A percentile compares a stretch with the other conserved stretches of the same genome.
Evolutionary conservation across 2,113 vertebrate species (phyloP).

Genomic region (Nesospiza acunhae): DNA sequence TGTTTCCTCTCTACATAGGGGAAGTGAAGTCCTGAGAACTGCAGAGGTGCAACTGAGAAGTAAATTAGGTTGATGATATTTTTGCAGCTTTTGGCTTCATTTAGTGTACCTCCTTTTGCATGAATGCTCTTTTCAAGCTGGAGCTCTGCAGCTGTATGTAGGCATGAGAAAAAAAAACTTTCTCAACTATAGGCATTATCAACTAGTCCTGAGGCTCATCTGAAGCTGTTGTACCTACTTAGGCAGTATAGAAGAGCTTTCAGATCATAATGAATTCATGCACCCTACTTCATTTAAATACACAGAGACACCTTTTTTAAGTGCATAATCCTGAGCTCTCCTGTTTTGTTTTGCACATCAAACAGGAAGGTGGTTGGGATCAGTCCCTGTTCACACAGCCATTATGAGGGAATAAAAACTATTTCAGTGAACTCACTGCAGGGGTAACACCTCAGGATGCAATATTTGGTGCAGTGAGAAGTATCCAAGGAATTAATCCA

Average conservation of each 20-base stretch:
- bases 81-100: constrained; percentile 6
- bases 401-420: neutral
- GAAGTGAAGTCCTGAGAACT: neutral
- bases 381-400: neutral
- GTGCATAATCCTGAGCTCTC: neutral
- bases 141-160: neutral
- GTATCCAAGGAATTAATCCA: neutral
- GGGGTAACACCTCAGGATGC: neutral
- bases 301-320: rapidly evolving
- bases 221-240: neutral
- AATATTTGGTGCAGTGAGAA: neutral
- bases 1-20: neutral
- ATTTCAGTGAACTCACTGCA: neutral
- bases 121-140: neutral
- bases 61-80: constrained; percentile 1
- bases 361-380: neutral
- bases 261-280: neutral
- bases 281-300: constrained; percentile 12
- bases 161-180: neutral
- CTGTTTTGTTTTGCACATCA: neutral
- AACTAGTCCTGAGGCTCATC: neutral
- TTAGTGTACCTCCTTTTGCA: neutral
- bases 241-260: neutral
- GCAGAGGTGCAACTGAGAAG: neutral
- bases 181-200: neutral